Evolutionary conservation across 2,797 vertebrate species (phyloP), one percentile per base, ranked within the genome.

Genomic region (Rhynchotus rufescens): DNA sequence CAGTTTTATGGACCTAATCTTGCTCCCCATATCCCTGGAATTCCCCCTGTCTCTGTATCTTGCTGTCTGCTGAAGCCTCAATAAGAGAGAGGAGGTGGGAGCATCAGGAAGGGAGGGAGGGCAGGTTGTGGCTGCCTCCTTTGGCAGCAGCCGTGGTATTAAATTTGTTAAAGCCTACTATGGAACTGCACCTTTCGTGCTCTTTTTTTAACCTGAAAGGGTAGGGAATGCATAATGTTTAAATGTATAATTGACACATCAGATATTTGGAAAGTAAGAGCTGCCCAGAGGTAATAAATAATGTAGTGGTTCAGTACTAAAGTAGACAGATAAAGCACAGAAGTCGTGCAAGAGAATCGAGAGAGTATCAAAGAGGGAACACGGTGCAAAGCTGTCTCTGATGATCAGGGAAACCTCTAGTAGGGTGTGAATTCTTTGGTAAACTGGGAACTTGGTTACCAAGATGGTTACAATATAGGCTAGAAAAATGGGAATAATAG

Each of bases 291-390:
- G 38, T 2, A 28, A 25, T 28, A 40, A 57, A 23, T 32, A 69
- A 23, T 4, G 2, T 6, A 47, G 25, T 15, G 14, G 21, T 47
- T 91, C 30, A 30, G 60, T 34, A 49, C 25, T 28, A 26, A 74
- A 12, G 11, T 2, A n/a, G 42, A 12, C 1, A 5, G 4, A 22
- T 5, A 30, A 88, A 52, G 9, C 2, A n/a, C 2, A n/a, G 9
- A 32, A 74, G 16, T 51, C 72, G 34, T 87, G 56, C 6, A 51
- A 40, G 40, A 67, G 57, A 86, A 2, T 1, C 56, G 23, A 15
- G 14, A 42, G 13, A 82, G 26, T 54, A 83, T 16, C 15, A 49
- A 34, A 45, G 11, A 16, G 10, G 61, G 44, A 74, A 30, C 25
- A 7, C 4, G 61, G 15, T 2, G 4, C 14, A 56, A 64, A 71